Percentiles rank a stretch among this genome's conserved stretches.
Conservation (phyloP, 2,888 invertebrate genomes). For the Automeris io region DNA sequence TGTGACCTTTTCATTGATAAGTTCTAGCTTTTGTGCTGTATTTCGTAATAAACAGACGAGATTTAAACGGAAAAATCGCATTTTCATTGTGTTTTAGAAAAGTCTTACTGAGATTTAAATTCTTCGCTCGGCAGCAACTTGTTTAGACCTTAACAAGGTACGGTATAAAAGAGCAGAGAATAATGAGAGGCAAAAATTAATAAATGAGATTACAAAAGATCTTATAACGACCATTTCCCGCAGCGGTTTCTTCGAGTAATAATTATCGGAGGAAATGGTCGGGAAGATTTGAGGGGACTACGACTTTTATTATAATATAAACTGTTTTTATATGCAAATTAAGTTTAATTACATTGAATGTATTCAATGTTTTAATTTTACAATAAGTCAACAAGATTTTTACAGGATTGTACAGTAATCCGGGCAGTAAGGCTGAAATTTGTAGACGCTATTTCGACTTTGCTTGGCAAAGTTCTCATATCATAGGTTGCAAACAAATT, state of each 20-base stretch:
- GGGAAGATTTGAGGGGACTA: constrained; percentile 24
- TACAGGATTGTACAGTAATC: too few relatives aligned
- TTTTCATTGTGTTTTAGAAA: constrained; percentile 20
- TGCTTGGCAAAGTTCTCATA: too few relatives aligned
- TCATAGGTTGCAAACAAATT: too few relatives aligned
- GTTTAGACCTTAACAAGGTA: constrained; percentile 39
- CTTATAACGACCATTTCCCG: constrained; percentile 58
- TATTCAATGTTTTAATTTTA: too few relatives aligned
- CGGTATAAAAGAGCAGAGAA: constrained; percentile 33
- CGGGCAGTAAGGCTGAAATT: too few relatives aligned
- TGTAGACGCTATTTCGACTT: too few relatives aligned
- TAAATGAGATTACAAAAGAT: constrained; percentile 57
- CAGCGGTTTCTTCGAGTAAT: constrained; percentile 46
- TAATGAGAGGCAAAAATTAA: constrained; percentile 42
- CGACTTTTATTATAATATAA: not conserved
- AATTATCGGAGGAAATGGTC: constrained; percentile 53
- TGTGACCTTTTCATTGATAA: too few relatives aligned
- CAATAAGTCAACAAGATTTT: too few relatives aligned
- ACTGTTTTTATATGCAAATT: too few relatives aligned
- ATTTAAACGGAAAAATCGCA: constrained; percentile 15
- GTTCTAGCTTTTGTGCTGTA: too few relatives aligned
- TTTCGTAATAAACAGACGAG: constrained; percentile 12
- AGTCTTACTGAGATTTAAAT: constrained; percentile 35
- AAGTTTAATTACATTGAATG: too few relatives aligned
- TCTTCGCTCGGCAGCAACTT: constrained; percentile 26